Evolutionary conservation across 1,140 invertebrate genomes (phyloP).

Genomic region (Anastrepha obliqua): DNA sequence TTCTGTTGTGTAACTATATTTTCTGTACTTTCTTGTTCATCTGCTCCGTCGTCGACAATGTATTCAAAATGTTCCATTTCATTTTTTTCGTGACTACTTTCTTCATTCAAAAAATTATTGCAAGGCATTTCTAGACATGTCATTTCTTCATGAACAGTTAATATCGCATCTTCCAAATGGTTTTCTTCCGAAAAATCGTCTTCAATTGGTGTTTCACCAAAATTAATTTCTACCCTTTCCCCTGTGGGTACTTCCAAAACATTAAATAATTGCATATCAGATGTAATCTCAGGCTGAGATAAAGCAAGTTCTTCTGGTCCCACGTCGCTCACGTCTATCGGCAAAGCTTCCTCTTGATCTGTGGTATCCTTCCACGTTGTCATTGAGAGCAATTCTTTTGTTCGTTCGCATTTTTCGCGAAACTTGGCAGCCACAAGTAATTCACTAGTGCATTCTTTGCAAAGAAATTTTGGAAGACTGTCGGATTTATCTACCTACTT

Average conservation of each 20-base stretch:
- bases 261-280: background rate
- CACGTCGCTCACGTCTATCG: background rate
- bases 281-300: background rate
- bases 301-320: too few relatives aligned
- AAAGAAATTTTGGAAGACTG: conserved; percentile 15
- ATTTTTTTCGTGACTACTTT: background rate
- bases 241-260: background rate
- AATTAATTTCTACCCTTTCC: background rate
- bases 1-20: background rate
- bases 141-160: background rate
- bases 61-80: background rate
- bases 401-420: conserved; percentile 16
- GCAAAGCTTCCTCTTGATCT: background rate
- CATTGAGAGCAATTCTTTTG: background rate
- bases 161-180: background rate
- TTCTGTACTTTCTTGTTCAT: background rate
- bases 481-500: background rate
- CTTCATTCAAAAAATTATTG: background rate
- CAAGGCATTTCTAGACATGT: background rate
- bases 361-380: background rate
- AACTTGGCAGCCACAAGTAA: conserved; percentile 30
- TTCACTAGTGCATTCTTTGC: conserved; percentile 33
- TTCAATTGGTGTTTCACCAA: background rate
- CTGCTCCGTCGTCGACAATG: background rate
- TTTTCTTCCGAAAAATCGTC: too few relatives aligned